Percentiles rank a stretch among this genome's conserved stretches.
Evolutionary conservation across 1,140 invertebrate species (phyloP).

Genomic region (Chymomyza costata): DNA sequence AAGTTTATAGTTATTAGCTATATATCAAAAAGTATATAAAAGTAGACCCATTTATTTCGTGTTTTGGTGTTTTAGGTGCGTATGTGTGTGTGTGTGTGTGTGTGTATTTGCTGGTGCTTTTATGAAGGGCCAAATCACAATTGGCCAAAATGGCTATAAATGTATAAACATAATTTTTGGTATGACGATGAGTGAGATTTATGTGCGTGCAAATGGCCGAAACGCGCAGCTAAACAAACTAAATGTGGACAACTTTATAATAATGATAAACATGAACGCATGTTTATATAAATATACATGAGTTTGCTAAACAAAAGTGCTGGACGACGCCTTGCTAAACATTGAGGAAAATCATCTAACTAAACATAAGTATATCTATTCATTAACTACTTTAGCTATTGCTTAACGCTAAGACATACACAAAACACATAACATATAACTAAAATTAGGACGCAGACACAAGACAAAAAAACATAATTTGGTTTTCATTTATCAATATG

Average conservation of each 20-base stretch:
- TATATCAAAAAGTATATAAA: no score
- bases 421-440: conserved; percentile 17
- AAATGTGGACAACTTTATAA: no score
- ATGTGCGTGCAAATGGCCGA: no score
- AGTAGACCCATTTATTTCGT: no score
- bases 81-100: conserved; percentile 14
- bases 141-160: no score
- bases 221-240: conserved; percentile 45
- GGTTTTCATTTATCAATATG: background rate
- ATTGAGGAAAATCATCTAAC: conserved; percentile 27
- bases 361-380: conserved; percentile 20
- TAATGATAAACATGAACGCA: conserved; percentile 24
- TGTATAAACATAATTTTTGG: conserved; percentile 26
- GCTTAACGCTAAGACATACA: conserved; percentile 51
- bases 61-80: no score
- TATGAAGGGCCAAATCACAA: conserved; percentile 33
- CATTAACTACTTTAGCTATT: conserved; percentile 26
- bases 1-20: no score
- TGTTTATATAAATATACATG: conserved; percentile 40
- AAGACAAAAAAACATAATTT: conserved; percentile 25
- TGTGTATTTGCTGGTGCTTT: conserved; percentile 32
- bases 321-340: conserved; percentile 29
- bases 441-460: conserved; percentile 20
- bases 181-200: conserved; percentile 4
- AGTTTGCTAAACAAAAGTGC: conserved; percentile 21